These are phyloP conservation scores for Diplolepis rosae DNA, from an alignment of 2,888 invertebrate species.

Conservation along the genomic window DNA sequence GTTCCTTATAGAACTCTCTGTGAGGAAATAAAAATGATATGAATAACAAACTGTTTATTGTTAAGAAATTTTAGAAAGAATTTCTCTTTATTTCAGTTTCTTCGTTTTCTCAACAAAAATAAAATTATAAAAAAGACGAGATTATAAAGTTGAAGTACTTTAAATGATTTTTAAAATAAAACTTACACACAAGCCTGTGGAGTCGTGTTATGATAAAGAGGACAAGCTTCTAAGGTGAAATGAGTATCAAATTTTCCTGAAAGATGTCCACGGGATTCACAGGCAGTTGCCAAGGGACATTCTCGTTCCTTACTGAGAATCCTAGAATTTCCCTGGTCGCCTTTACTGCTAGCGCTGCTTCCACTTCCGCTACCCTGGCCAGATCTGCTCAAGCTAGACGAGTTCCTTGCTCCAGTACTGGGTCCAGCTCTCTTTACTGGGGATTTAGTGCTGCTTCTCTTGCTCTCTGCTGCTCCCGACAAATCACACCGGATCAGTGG, in stretches of 20 bases:
- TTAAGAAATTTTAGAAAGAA: background rate
- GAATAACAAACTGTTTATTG: background rate
- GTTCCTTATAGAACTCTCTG: constrained; percentile 76
- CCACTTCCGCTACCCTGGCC: constrained; percentile 56
- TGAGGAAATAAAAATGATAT: constrained; percentile 2
- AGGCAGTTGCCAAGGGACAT: constrained; percentile 89
- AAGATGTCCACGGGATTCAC: constrained; percentile 91
- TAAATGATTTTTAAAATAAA: too few species aligned
- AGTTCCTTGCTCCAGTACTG: constrained; percentile 69
- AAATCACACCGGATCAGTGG: constrained; percentile 55
- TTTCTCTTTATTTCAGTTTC: too few species aligned
- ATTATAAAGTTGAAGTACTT: too few species aligned
- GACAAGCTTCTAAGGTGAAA: constrained; percentile 93
- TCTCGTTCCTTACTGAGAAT: constrained; percentile 78
- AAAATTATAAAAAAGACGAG: too few species aligned
- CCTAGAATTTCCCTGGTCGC: constrained; percentile 58
- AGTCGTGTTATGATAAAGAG: constrained; percentile 90
- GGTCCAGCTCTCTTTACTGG: constrained; percentile 79
- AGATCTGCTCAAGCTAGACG: constrained; percentile 64
- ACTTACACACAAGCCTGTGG: constrained; percentile 81
- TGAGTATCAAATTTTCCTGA: constrained; percentile 88
- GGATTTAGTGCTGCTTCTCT: constrained; percentile 75
- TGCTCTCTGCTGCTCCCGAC: constrained; percentile 48
- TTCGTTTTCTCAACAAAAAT: too few species aligned
- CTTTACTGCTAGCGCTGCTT: constrained; percentile 50